Base-by-base conservation (phyloP, 23 tunicate species). In the Aplidium turbinatum region DNA sequence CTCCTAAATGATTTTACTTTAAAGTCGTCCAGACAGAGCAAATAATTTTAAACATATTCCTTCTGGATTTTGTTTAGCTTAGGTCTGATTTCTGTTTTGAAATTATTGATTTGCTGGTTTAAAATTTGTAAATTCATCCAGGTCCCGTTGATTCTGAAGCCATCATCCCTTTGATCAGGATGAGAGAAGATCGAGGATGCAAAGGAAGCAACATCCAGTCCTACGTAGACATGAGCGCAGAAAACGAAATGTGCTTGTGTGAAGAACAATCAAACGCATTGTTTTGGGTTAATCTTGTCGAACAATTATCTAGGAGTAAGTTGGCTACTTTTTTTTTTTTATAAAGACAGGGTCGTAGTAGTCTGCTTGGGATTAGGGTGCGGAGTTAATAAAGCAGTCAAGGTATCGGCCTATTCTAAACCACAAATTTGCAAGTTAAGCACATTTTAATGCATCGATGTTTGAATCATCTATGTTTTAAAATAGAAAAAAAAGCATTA, bases 251-350 rank as follows among this genome's bases (percentile, higher is more conserved):
- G 78, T 88, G 96, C 47, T 36, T 81, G 0, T 88, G 96, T 40
- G 72, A 81, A 3, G 87, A 81, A 11, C 87, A 88, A 47, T 69
- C 63, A 6, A 65, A 88, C 32, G 31, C 75, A 7, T 34, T 88
- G 39, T 77, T 88, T 45, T 81, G 87, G 96, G 38, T 88, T 23
- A 57, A 72, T 55, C 72, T 88, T 21, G 75, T 73, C 55, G 80
- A 88, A 48, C 72, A 79, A 47, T 16, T 87, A 11, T 18, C 72
- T 4, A 2, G 11, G n/a, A 23, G 72, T 65, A 65, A 35, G 24
- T 42, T 11, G 11, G 50, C 50, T 42, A 16, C 11, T 16, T 42
- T 11, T 16, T 42, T 11, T 16, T 42, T 42, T 11, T 42, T 42
- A 16, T 16, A 42, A 16, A 42, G n/a, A n/a, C n/a, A n/a, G n/a